A percentile compares a stretch with the other conserved stretches of the same genome.
Evolutionary conservation across 2,113 vertebrate genomes (phyloP).

Genomic region (Peromyscus maniculatus): DNA sequence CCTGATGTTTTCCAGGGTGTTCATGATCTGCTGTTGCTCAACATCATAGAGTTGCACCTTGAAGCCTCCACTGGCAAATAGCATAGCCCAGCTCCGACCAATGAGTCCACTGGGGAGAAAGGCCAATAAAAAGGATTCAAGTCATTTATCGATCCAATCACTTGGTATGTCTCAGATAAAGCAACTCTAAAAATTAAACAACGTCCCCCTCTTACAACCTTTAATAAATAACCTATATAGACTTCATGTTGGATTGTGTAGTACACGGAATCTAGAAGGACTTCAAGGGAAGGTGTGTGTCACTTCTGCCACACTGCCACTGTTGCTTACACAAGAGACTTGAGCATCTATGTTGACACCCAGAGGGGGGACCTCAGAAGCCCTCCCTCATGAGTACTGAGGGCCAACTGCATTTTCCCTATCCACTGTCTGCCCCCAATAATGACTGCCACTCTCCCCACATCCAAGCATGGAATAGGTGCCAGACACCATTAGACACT

Average conservation of each 20-base stretch:
- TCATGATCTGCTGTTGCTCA: constrained; percentile 90
- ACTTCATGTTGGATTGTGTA: background rate
- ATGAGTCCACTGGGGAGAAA: constrained; percentile 93
- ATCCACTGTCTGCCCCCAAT: background rate
- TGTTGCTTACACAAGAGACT: background rate
- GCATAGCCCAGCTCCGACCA: constrained; percentile 96
- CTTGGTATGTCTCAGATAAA: background rate
- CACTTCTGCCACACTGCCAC: background rate
- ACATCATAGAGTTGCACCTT: constrained; percentile 95
- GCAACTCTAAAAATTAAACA: background rate
- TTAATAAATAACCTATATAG: background rate
- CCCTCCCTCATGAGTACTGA: no score
- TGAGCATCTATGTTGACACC: background rate
- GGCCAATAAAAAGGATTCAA: background rate
- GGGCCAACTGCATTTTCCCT: background rate
- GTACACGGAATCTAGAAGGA: background rate
- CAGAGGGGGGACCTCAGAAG: background rate
- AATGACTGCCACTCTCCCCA: background rate
- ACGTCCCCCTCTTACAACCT: background rate
- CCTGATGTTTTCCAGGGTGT: constrained; percentile 92
- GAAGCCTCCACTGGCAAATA: constrained; percentile 95
- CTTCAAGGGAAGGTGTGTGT: background rate
- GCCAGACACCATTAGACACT: background rate
- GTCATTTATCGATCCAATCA: background rate
- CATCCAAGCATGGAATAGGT: background rate